phyloP scores from a whole-genome alignment of 2,888 invertebrate species.

The Lycaena phlaeas region DNA sequence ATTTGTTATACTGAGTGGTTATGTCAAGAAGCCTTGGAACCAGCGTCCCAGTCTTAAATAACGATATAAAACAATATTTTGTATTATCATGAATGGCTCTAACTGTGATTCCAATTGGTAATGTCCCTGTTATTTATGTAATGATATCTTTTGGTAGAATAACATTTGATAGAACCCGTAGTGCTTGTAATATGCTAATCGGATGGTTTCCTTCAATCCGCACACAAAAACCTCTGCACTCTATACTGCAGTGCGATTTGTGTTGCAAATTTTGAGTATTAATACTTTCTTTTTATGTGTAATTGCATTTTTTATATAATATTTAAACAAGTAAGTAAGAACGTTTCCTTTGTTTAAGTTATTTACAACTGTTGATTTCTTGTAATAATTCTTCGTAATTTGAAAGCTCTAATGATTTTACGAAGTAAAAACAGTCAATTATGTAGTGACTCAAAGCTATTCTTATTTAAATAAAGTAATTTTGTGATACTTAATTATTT shows the following conservation, averaged over 20 bases:
- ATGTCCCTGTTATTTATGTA: constrained; percentile 38
- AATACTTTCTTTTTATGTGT: constrained; percentile 15
- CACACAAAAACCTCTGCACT: constrained; percentile 71
- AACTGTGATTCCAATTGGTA: constrained; percentile 56
- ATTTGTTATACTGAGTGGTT: constrained; percentile 25
- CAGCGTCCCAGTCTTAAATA: constrained; percentile 43
- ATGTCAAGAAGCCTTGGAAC: constrained; percentile 34
- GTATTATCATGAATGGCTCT: constrained; percentile 42
- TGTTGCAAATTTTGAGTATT: constrained; percentile 65
- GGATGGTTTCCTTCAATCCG: constrained; percentile 60
- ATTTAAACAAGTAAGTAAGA: background rate
- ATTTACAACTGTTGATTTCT: too few species aligned
- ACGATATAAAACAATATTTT: constrained; percentile 63
- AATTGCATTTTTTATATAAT: background rate
- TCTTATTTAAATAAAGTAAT: too few species aligned
- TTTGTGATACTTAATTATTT: too few species aligned
- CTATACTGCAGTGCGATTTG: constrained; percentile 71
- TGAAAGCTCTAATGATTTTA: too few species aligned
- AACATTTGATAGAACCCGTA: constrained; percentile 23
- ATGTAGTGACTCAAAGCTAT: too few species aligned
- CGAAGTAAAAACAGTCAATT: too few species aligned
- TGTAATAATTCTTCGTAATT: too few species aligned
- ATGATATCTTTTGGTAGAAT: constrained; percentile 29
- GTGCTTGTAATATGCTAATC: constrained; percentile 65
- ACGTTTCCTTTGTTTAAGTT: too few species aligned